phyloP scores from a whole-genome alignment of 2,797 vertebrate genomes.

The Sternarchorhynchus goeldii region DNA sequence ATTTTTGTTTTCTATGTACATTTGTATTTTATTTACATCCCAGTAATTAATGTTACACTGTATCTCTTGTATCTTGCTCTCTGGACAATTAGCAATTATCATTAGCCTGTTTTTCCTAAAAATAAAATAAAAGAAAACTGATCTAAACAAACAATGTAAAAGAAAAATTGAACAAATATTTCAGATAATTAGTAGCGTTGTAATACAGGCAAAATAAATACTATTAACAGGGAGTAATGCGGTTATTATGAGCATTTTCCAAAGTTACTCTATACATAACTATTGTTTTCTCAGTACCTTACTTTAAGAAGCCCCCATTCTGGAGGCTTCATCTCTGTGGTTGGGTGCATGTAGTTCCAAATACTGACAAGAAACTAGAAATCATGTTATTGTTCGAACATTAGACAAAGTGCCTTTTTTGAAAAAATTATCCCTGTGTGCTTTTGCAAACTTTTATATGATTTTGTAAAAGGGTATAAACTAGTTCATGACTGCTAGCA shows the following conservation, averaged over 20 bases:
- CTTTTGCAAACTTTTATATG: background rate
- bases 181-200: conserved; percentile 64
- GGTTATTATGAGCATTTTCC: conserved; percentile 65
- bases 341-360: background rate
- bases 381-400: background rate
- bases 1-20: conserved; percentile 76
- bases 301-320: background rate
- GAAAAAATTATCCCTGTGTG: background rate
- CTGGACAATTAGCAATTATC: conserved; percentile 64
- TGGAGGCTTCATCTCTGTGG: background rate
- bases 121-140: conserved; percentile 62
- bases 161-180: conserved; percentile 62
- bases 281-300: background rate
- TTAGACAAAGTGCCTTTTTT: conserved; percentile 2
- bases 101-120: conserved; percentile 58
- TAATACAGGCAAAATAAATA: conserved; percentile 77
- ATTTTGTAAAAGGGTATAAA: background rate
- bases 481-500: background rate
- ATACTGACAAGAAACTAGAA: background rate
- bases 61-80: conserved; percentile 56
- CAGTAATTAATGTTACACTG: conserved; percentile 59
- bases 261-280: conserved; percentile 63
- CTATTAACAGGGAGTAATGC: conserved; percentile 75
- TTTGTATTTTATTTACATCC: conserved; percentile 74
- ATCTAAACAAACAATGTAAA: conserved; percentile 58